Evolutionary conservation across 2,888 invertebrate genomes (phyloP), one percentile per base, ranked within the genome.

Genomic region (Dynastes hyllus): DNA sequence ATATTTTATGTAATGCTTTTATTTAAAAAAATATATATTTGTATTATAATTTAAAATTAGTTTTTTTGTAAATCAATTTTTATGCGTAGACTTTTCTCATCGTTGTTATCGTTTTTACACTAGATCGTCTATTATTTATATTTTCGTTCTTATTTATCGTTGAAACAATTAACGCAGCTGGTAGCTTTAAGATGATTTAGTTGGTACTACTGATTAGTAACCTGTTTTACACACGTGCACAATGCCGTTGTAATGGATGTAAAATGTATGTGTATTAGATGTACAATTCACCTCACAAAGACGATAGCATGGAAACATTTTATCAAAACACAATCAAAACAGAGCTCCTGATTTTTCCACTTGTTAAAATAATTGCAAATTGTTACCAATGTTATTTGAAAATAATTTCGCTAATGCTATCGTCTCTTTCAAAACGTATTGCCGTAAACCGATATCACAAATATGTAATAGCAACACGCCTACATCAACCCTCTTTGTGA

Each of bases 181-280:
- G 66, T 80, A 80, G 80, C 80, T 80, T 80, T 80, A 80, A 78
- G 71, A 66, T 50, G 55, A 69, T 77, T 80, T 73, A 69, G 77
- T 75, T 73, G 67, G 63, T 75, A 75, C 40, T 63, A 61, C 63
- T 63, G 50, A 63, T 63, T 75, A 75, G 73, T 75, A 61, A 75
- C 50, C 61, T 45, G 45, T 45, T 8, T 45, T 45, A 45, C 45
- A 71, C 71, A 37, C 58, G 40, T 75, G 73, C 73, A 75, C 73
- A 61, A 61, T 45, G 40, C 40, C 22, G 51, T 75, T 11, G 51
- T 71, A 75, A 50, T 61, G 3, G 13, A 55, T 61, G 29, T 69
- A 45, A 75, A 61, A 50, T 61, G 73, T 45, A 13, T 75, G 45
- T 73, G 40, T 75, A 45, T 45, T 45, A 40, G 9, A 61, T 27